Base-by-base conservation (phyloP, 2,888 invertebrate species). In the Tetrapedia diversipes region DNA sequence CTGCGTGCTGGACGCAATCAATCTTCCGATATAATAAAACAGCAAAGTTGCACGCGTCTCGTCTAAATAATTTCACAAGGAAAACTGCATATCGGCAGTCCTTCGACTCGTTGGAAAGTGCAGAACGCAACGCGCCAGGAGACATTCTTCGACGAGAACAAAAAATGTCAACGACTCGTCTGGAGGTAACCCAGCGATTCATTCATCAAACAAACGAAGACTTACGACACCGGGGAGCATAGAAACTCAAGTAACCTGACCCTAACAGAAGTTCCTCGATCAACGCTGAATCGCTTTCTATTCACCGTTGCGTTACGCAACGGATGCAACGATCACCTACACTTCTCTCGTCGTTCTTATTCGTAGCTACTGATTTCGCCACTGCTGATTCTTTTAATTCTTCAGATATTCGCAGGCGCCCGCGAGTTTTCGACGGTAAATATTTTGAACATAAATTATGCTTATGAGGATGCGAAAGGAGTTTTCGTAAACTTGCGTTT, bases 221-320 rank as follows among this genome's bases (percentile, higher is more conserved):
- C 37, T 59, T 66, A 45, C 66, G 29, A 47, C 47, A 66, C 14
- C n/a, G 32, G 4, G 14, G 24, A 27, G n/a, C 6, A 39, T 22
- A n/a, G 45, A 66, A 59, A 22, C 37, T 45, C 65, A n/a, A 56
- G 43, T n/a, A 27, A 34, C 22, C 6, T 32, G 41, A 16, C 22
- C 32, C 45, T 64, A 41, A 19, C 45, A 37, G 34, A n/a, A 45
- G 32, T 19, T 66, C 10, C 65, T 29, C 27, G 22, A 45, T 59
- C 59, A 8, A 29, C 32, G 24, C 34, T 49, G 19, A 61, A 32
- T 66, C 66, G 37, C 59, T 66, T 66, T 66, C 66, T 47, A 59
- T 66, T 66, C 66, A n/a, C n/a, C 39, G 6, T 22, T n/a, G n/a
- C 14, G 16, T 47, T 47, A 34, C 27, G 59, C 54, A 65, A 65